Conservation (phyloP, 1,140 invertebrate genomes). For the Zaprionus nigranus region DNA sequence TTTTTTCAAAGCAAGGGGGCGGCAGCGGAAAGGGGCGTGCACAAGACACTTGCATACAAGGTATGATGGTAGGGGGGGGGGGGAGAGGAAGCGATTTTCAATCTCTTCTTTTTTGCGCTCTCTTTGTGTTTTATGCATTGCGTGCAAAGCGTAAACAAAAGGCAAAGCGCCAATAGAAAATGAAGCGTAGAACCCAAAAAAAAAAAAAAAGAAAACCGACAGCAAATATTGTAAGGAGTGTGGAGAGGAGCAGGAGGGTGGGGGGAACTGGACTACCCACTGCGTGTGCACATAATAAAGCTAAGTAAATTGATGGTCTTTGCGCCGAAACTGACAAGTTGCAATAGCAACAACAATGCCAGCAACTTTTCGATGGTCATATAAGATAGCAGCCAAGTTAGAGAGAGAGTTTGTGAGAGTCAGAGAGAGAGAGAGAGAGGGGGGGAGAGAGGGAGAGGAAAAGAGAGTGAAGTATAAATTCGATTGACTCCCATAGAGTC, state of each 20-base stretch:
- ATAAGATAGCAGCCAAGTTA: slow-evolving; percentile 41
- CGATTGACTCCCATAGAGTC: slow-evolving; percentile 25
- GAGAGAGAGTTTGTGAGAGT: neutral
- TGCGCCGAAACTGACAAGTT: slow-evolving; percentile 80
- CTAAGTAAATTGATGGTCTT: slow-evolving; percentile 82
- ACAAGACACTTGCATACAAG: slow-evolving; percentile 60
- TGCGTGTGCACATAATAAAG: slow-evolving; percentile 82
- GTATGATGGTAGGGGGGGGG: neutral
- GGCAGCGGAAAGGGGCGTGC: neutral
- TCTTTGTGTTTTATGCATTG: slow-evolving; percentile 60
- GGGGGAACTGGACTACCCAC: slow-evolving; percentile 31
- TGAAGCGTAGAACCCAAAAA: slow-evolving; percentile 35
- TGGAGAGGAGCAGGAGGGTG: neutral
- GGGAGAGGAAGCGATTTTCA: slow-evolving; percentile 46
- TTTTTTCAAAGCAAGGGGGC: slow-evolving; percentile 5
- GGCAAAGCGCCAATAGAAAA: slow-evolving; percentile 35
- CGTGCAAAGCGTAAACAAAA: slow-evolving; percentile 77
- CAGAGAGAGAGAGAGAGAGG: neutral
- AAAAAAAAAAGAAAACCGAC: slow-evolving; percentile 12
- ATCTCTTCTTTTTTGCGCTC: neutral
- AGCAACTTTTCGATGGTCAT: slow-evolving; percentile 67
- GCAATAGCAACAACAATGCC: slow-evolving; percentile 51
- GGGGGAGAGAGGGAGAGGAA: neutral
- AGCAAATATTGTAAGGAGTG: slow-evolving; percentile 39
- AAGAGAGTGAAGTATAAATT: neutral